These are phyloP conservation scores for Columba guinea DNA, from an alignment of 2,797 vertebrate species.

Conservation along the genomic window DNA sequence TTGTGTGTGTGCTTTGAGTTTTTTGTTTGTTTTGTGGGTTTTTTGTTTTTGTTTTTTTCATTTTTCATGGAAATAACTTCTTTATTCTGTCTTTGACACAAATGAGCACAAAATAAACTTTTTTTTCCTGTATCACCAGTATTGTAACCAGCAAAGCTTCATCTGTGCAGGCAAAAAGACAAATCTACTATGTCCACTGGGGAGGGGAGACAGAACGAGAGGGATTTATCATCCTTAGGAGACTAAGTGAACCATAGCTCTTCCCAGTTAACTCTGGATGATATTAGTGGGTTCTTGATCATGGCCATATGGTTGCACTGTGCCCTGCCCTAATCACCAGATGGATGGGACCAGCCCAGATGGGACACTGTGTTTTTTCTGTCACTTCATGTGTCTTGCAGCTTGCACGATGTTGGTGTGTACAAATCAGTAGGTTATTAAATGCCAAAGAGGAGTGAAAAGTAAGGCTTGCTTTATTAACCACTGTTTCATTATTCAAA, in stretches of 20 bases:
- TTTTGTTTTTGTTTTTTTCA: background rate
- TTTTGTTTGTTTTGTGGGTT: background rate
- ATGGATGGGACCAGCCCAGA: conserved; percentile 4
- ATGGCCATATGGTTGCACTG: background rate
- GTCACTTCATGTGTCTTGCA: background rate
- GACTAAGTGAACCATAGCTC: background rate
- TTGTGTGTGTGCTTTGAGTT: too few species aligned
- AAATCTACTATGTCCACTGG: background rate
- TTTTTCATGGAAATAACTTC: background rate
- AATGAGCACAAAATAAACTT: too few species aligned
- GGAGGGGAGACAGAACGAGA: conserved; percentile 29
- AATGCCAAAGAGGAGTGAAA: background rate
- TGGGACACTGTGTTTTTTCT: background rate
- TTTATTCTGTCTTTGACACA: background rate
- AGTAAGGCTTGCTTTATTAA: conserved; percentile 7
- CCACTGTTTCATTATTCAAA: background rate
- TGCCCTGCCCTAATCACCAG: conserved; percentile 15
- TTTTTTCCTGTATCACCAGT: background rate
- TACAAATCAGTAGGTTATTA: background rate
- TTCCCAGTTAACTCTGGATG: background rate
- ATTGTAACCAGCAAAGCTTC: background rate
- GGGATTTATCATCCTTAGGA: conserved; percentile 35
- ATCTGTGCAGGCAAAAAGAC: background rate
- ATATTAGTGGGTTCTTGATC: conserved; percentile 18
- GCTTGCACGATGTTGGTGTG: background rate